These are phyloP conservation scores for Bombus sibiricus DNA, from an alignment of 1,140 invertebrate species.

Conservation along the genomic window DNA sequence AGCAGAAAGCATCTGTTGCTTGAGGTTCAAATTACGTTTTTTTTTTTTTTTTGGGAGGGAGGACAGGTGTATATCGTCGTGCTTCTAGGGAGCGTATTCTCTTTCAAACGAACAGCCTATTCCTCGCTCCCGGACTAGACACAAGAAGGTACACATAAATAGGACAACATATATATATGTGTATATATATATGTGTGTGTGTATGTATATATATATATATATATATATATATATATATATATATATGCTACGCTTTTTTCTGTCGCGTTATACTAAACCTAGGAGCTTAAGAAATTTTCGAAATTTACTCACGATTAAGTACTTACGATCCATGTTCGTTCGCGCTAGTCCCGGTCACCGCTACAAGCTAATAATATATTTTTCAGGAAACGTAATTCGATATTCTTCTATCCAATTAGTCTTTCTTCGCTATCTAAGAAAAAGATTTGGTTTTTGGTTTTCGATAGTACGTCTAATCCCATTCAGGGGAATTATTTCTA, in stretches of 20 bases:
- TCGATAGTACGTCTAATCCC: too few species aligned
- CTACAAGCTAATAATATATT: too few species aligned
- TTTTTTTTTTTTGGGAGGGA: background rate
- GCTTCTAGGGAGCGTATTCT: background rate
- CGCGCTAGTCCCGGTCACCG: background rate
- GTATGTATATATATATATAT: background rate
- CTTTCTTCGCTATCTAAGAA: too few species aligned
- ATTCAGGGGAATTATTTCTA: background rate
- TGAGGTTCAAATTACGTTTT: constrained; percentile 37
- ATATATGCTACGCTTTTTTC: constrained; percentile 11
- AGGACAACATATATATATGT: constrained; percentile 64
- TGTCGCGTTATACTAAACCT: constrained; percentile 34
- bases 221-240: background rate
- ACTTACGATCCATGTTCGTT: constrained; percentile 19
- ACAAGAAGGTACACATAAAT: constrained; percentile 80
- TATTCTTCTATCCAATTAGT: background rate
- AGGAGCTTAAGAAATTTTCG: constrained; percentile 30
- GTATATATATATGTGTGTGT: constrained; percentile 13
- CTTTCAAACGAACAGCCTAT: constrained; percentile 20
- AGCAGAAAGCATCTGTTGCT: constrained; percentile 46
- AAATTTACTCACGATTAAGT: constrained; percentile 37
- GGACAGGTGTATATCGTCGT: background rate
- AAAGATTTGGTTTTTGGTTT: too few species aligned
- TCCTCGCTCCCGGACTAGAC: constrained; percentile 78
- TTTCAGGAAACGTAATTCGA: background rate